Evolutionary conservation across 2,797 vertebrate genomes (phyloP), one percentile per base, ranked within the genome.

Genomic region (Hippoglossus hippoglossus): DNA sequence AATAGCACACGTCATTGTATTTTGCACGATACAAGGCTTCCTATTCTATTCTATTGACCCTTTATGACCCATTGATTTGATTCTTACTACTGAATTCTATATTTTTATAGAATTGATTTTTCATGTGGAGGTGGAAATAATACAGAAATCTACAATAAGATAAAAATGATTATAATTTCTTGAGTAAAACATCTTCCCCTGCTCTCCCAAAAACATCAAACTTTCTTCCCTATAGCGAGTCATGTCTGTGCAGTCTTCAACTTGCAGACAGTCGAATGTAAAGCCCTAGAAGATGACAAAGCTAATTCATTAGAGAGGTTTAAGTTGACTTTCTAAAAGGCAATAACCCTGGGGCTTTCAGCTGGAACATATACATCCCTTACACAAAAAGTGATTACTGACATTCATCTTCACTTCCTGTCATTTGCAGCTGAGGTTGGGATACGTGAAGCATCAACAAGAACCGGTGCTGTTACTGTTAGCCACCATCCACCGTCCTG

Each of bases 401-500:
- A 25, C 39, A 21, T 49, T 60, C 41, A 55, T 41, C 36, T 54
- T 53, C 56, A 34, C 12, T 44, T 57, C 61, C 54, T 51, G 55
- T 58, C 60, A 79, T 65, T 69, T 62, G 63, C 61, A 61, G 22
- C 36, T 53, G 50, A 66, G 13, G 25, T 12, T 53, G 58, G 36
- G 21, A 66, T 55, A 47, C 52, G 52, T 46, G 52, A 62, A 63
- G 66, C 67, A 62, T 55, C 16, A n/a, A 60, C 57, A 73, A 21
- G 63, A 71, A 74, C 24, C 36, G 44, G 50, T 65, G 58, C 72
- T 66, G 60, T 47, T 47, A 12, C 66, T 62, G 54, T 59, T 62
- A 49, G 34, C 60, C 73, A 67, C 49, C 44, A 51, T 47, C 57
- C 28, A 15, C 71, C 55, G 59, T 4, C 58, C 60, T 70, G 81